A percentile compares a stretch with the other conserved stretches of the same genome.
These are phyloP conservation scores for Aleiodes sp. DNA, from an alignment of 1,140 invertebrate genomes.

Conservation along the genomic window DNA sequence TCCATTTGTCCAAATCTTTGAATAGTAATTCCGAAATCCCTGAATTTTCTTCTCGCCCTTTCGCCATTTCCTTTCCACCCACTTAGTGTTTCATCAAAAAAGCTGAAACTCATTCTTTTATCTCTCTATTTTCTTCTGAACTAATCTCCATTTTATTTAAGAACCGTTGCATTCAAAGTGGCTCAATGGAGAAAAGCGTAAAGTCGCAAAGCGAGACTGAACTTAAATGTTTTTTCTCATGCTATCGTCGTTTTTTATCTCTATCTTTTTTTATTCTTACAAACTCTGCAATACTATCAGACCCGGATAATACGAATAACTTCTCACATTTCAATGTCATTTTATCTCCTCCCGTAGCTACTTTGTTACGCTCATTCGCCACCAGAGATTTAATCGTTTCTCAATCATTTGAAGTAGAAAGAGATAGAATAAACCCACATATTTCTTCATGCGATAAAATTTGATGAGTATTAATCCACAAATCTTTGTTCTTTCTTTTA, in stretches of 20 bases:
- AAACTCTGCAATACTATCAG: neutral
- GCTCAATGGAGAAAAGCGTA: neutral
- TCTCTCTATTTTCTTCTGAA: too few species aligned
- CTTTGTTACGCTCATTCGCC: neutral
- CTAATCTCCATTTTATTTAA: neutral
- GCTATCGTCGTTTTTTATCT: too few species aligned
- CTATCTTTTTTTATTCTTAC: too few species aligned
- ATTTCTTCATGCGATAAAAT: neutral
- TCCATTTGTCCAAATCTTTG: neutral
- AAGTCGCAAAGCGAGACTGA: too few species aligned
- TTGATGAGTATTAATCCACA: neutral
- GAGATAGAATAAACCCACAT: too few species aligned
- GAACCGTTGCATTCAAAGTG: neutral
- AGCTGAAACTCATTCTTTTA: neutral
- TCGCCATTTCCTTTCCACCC: neutral
- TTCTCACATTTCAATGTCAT: neutral
- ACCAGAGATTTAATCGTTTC: constrained; percentile 16
- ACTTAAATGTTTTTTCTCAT: too few species aligned
- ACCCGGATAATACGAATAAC: constrained; percentile 27
- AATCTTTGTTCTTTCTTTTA: constrained; percentile 18
- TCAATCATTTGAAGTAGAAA: neutral
- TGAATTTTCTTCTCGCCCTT: neutral
- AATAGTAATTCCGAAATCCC: neutral
- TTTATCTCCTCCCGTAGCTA: neutral
- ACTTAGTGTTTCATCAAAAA: neutral